A percentile compares a stretch with the other conserved stretches of the same genome.
Evolutionary conservation across 2,888 invertebrate species (phyloP).

Genomic region (Crioceris asparagi): DNA sequence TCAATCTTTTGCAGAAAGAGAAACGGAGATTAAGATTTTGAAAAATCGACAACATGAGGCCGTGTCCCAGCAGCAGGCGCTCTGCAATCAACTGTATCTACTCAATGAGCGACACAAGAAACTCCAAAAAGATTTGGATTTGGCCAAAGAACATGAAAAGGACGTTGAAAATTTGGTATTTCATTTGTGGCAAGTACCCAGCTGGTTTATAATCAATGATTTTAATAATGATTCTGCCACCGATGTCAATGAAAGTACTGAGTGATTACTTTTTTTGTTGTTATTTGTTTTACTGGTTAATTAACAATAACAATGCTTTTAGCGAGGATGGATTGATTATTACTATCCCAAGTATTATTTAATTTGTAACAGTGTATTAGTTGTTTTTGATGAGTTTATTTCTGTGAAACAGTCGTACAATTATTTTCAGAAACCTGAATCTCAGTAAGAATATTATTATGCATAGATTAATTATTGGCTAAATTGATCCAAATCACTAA

Average conservation of each 20-base stretch:
- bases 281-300: conserved; percentile 1
- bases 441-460: no score
- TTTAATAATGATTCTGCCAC: conserved; percentile 19
- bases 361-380: no score
- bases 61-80: conserved; percentile 26
- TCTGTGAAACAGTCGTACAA: no score
- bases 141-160: conserved; percentile 30
- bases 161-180: conserved; percentile 30
- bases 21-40: conserved; percentile 34
- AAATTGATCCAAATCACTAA: no score
- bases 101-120: conserved; percentile 31
- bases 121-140: conserved; percentile 29
- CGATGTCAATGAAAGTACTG: conserved; percentile 18
- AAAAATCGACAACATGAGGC: conserved; percentile 30
- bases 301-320: no score
- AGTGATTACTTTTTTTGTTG: not conserved
- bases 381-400: no score
- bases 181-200: conserved; percentile 37
- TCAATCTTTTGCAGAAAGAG: conserved; percentile 36
- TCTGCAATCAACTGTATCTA: conserved; percentile 30
- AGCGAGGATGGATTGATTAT: no score
- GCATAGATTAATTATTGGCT: no score
- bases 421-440: no score
- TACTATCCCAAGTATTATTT: no score
- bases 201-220: conserved; percentile 33